These are phyloP conservation scores for Macaca mulatta DNA, from an alignment of 2,113 vertebrate genomes.

Conservation along the genomic window DNA sequence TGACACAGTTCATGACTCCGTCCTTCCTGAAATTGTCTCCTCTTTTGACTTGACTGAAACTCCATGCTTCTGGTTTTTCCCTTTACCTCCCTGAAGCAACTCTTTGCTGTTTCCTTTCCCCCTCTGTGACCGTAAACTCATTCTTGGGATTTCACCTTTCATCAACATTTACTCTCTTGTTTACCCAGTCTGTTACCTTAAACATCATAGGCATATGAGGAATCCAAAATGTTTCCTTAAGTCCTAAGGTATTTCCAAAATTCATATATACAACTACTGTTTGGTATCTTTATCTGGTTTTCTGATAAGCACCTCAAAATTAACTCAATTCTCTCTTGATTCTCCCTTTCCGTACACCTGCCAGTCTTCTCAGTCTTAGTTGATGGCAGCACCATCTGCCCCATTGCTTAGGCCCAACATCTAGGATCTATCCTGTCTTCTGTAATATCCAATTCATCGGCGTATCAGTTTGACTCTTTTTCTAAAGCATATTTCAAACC, in stretches of 20 bases:
- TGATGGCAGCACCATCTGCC: background rate
- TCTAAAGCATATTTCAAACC: background rate
- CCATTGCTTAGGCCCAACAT: background rate
- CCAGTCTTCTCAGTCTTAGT: background rate
- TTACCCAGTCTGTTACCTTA: background rate
- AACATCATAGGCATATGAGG: background rate
- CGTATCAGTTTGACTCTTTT: background rate
- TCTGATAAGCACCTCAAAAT: background rate
- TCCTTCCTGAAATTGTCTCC: background rate
- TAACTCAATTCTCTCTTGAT: background rate
- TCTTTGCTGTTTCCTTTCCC: background rate
- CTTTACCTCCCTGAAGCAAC: background rate
- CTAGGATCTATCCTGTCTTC: background rate
- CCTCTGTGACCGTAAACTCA: background rate
- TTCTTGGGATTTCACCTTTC: background rate
- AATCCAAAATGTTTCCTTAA: background rate
- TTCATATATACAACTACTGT: background rate
- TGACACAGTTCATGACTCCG: no score
- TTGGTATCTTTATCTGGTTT: background rate
- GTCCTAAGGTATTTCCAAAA: background rate
- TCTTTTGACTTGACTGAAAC: background rate
- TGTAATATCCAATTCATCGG: rapidly evolving
- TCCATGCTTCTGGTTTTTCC: background rate
- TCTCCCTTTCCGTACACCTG: background rate
- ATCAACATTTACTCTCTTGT: background rate